Conservation (phyloP, 2,888 invertebrate species). For the Megamerina dolium region DNA sequence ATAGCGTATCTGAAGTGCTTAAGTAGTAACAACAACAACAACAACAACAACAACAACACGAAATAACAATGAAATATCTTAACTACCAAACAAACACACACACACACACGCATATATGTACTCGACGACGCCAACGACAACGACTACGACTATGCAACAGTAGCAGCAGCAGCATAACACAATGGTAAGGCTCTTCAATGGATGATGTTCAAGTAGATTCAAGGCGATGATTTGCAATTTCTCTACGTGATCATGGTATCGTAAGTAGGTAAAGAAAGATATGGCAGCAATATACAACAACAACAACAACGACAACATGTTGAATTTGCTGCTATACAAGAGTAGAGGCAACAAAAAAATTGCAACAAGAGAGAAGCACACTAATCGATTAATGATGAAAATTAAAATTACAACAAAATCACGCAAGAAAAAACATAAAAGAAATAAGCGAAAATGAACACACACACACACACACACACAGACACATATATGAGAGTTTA, state of each 20-base stretch:
- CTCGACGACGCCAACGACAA: no score
- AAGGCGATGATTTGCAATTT: slow-evolving; percentile 13
- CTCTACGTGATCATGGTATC: no score
- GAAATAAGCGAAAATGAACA: background rate
- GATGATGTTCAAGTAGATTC: no score
- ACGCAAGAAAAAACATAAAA: slow-evolving; percentile 10
- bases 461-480: no score
- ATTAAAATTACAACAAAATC: slow-evolving; percentile 21
- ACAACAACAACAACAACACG: background rate
- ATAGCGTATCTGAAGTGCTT: slow-evolving; percentile 8
- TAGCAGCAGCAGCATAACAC: no score
- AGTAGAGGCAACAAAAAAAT: background rate
- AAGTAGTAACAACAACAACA: slow-evolving; percentile 6
- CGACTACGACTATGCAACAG: no score
- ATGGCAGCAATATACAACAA: no score
- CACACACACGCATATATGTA: slow-evolving; percentile 1
- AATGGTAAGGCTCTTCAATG: no score
- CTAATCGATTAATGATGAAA: slow-evolving; percentile 33
- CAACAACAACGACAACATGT: no score
- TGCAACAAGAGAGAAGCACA: slow-evolving; percentile 10
- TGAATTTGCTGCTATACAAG: no score
- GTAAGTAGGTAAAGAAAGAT: no score
- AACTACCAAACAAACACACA: background rate
- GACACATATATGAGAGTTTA: no score
- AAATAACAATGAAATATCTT: background rate